Percentiles rank a stretch among this genome's conserved stretches.
Conservation (phyloP, 2,888 invertebrate species). For the Agrochola lota region DNA sequence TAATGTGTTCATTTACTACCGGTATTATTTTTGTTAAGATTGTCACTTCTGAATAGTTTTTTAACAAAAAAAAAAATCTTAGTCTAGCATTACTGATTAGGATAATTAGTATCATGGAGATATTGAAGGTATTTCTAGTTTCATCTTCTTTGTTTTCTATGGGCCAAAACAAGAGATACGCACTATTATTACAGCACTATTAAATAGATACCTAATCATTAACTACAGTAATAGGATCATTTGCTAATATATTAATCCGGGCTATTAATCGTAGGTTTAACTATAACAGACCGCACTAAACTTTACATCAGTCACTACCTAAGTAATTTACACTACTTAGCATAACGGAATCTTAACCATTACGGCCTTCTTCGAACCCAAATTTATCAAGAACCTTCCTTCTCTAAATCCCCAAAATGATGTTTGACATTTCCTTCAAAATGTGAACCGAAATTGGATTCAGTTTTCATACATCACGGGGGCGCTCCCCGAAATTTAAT, state of each 20-base stretch:
- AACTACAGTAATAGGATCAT: slow-evolving; percentile 43
- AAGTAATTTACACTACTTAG: slow-evolving; percentile 59
- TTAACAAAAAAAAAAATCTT: too few relatives aligned
- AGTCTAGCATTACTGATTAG: too few relatives aligned
- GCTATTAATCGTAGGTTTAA: slow-evolving; percentile 57
- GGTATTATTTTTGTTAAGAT: background rate
- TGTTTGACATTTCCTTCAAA: slow-evolving; percentile 47
- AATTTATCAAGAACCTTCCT: slow-evolving; percentile 55
- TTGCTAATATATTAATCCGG: slow-evolving; percentile 49
- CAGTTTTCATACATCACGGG: slow-evolving; percentile 59
- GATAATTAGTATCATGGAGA: background rate
- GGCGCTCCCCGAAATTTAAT: slow-evolving; percentile 53
- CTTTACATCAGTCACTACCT: slow-evolving; percentile 54
- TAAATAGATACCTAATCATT: slow-evolving; percentile 16
- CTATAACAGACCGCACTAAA: slow-evolving; percentile 45
- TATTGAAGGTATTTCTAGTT: background rate
- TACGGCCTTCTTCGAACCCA: slow-evolving; percentile 47
- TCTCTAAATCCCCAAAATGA: slow-evolving; percentile 52
- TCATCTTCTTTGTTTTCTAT: rapidly evolving
- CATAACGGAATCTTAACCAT: slow-evolving; percentile 47
- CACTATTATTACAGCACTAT: background rate
- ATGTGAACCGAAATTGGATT: slow-evolving; percentile 52
- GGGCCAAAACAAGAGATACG: background rate
- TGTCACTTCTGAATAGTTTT: too few relatives aligned
- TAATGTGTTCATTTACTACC: background rate